phyloP scores from a whole-genome alignment of 2,888 invertebrate genomes.

The Alitta virens region DNA sequence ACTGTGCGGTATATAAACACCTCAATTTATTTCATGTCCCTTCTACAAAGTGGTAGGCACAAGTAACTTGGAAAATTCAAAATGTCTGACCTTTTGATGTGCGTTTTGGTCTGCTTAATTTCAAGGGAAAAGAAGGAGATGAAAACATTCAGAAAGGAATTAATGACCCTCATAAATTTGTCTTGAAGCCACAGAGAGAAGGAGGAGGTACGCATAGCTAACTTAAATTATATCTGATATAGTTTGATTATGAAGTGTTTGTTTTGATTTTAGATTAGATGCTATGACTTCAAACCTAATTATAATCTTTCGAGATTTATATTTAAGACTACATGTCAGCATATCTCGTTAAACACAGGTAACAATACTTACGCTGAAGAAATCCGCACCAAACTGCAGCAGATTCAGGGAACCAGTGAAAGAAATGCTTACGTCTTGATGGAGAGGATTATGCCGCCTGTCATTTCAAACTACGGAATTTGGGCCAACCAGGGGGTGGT shows the following conservation, averaged over 20 bases:
- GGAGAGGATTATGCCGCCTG: conserved; percentile 83
- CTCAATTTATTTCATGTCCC: too few relatives aligned
- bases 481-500: conserved; percentile 57
- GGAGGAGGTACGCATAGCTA: conserved; percentile 91
- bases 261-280: too few relatives aligned
- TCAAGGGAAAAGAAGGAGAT: conserved; percentile 71
- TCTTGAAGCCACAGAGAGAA: conserved; percentile 94
- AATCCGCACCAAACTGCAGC: conserved; percentile 63
- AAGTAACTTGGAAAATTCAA: too few relatives aligned
- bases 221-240: too few relatives aligned
- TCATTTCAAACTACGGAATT: conserved; percentile 74
- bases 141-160: conserved; percentile 73
- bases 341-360: too few relatives aligned
- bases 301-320: too few relatives aligned
- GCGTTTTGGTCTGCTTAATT: not conserved
- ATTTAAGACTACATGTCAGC: too few relatives aligned
- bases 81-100: too few relatives aligned
- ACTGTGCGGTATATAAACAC: too few relatives aligned
- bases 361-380: conserved; percentile 87
- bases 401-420: conserved; percentile 70
- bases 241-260: too few relatives aligned
- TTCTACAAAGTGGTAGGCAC: too few relatives aligned
- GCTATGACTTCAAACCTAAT: too few relatives aligned
- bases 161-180: conserved; percentile 77
- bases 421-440: conserved; percentile 89